Conservation (phyloP, 92 coral and sea anemone species). For the Epizoanthus rinbou region DNA sequence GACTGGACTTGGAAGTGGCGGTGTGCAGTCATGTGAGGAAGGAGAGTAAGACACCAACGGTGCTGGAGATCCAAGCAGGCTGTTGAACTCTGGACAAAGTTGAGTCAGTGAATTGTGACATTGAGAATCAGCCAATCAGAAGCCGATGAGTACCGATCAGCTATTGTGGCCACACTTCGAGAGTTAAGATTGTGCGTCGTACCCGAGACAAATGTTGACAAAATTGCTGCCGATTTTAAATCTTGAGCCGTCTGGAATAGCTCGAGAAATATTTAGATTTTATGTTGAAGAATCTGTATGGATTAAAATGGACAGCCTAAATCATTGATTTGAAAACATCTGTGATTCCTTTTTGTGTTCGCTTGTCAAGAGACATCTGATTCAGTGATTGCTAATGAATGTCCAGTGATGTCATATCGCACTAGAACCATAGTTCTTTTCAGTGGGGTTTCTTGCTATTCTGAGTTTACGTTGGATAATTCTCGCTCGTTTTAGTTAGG, state of each 20-base stretch:
- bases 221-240: not conserved
- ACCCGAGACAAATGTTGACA: not conserved
- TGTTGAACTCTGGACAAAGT: not conserved
- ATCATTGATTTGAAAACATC: not conserved
- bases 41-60: not conserved
- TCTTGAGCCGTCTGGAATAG: slow-evolving; percentile 33
- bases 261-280: slow-evolving; percentile 2
- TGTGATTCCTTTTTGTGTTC: not conserved
- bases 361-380: not conserved
- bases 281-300: slow-evolving; percentile 9
- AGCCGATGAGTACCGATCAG: no score
- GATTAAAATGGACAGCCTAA: not conserved
- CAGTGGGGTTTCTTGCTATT: no score
- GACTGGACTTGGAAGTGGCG: not conserved
- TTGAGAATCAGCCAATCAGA: no score
- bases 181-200: not conserved
- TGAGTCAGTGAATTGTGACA: not conserved
- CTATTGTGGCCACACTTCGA: not conserved
- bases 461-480: no score
- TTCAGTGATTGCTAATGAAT: not conserved
- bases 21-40: not conserved
- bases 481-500: no score
- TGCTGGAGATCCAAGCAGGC: not conserved
- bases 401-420: not conserved
- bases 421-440: no score